These are phyloP conservation scores for Pyrrhia umbra DNA, from an alignment of 2,888 invertebrate species.

Conservation along the genomic window DNA sequence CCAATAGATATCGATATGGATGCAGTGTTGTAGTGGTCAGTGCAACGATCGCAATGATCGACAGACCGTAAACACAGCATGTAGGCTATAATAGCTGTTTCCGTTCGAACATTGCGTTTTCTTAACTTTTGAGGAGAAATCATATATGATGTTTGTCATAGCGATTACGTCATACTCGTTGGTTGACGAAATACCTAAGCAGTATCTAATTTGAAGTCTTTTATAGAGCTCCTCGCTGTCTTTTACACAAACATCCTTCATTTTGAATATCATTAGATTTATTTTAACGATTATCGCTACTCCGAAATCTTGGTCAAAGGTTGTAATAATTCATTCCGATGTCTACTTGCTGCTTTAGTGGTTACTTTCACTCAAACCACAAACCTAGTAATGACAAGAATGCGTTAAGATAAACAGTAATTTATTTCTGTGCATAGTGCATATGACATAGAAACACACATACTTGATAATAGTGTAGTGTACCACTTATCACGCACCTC, in stretches of 20 bases:
- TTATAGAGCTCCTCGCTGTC: neutral
- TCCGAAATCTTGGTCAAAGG: neutral
- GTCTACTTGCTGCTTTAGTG: slow-evolving; percentile 4
- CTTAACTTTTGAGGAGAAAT: slow-evolving; percentile 55
- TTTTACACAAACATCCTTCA: neutral
- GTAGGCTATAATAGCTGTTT: slow-evolving; percentile 72
- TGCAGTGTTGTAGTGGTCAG: slow-evolving; percentile 58
- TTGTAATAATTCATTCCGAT: slow-evolving; percentile 8
- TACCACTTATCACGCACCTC: slow-evolving; percentile 35
- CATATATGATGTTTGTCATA: slow-evolving; percentile 21
- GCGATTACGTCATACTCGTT: slow-evolving; percentile 10
- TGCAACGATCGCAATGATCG: slow-evolving; percentile 75
- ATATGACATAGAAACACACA: slow-evolving; percentile 22
- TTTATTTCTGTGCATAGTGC: slow-evolving; percentile 21
- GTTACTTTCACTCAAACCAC: slow-evolving; percentile 10
- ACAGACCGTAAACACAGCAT: slow-evolving; percentile 75
- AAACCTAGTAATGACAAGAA: slow-evolving; percentile 25
- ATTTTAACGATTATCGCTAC: neutral
- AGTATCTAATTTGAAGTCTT: neutral
- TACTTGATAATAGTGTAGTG: slow-evolving; percentile 14
- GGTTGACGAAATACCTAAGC: neutral
- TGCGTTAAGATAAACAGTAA: slow-evolving; percentile 11
- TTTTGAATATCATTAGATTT: neutral
- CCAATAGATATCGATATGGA: slow-evolving; percentile 52
- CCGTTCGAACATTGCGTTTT: slow-evolving; percentile 67